phyloP scores from a whole-genome alignment of 2,888 invertebrate species.

The Quadriops clusia region DNA sequence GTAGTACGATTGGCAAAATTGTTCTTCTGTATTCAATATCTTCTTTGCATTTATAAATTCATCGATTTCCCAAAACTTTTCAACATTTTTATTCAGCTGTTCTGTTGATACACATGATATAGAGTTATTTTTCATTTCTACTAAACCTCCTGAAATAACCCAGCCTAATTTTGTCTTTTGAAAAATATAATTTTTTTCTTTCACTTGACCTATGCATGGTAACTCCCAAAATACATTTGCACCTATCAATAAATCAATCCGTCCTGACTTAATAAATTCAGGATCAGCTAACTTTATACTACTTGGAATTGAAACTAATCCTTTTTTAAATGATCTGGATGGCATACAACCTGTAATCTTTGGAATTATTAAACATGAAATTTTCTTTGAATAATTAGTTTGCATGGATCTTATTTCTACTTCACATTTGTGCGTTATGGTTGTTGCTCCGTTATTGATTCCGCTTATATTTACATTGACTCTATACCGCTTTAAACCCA shows the following conservation, averaged over 20 bases:
- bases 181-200: conserved; percentile 1
- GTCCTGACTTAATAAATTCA: conserved; percentile 2
- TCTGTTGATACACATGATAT: conserved; percentile 3
- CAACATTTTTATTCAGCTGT: conserved; percentile 8
- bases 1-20: conserved; percentile 3
- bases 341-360: conserved; percentile 6
- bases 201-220: background rate
- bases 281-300: conserved; percentile 7
- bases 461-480: too few relatives aligned
- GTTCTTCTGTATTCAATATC: background rate
- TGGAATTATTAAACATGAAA: conserved; percentile 5
- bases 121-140: too few relatives aligned
- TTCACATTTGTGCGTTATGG: conserved; percentile 3
- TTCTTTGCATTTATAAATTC: conserved; percentile 1
- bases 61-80: conserved; percentile 12
- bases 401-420: conserved; percentile 2
- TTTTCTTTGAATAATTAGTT: conserved; percentile 1
- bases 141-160: conserved; percentile 1
- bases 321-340: background rate
- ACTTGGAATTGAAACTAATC: background rate
- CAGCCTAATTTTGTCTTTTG: conserved; percentile 6
- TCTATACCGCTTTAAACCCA: too few relatives aligned
- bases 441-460: too few relatives aligned
- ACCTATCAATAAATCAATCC: conserved; percentile 3
- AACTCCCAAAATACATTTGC: conserved; percentile 2